Percentiles rank a stretch among this genome's conserved stretches.
phyloP scores from a whole-genome alignment of 1,140 invertebrate species.

The Himalopsyche phryganea region DNA sequence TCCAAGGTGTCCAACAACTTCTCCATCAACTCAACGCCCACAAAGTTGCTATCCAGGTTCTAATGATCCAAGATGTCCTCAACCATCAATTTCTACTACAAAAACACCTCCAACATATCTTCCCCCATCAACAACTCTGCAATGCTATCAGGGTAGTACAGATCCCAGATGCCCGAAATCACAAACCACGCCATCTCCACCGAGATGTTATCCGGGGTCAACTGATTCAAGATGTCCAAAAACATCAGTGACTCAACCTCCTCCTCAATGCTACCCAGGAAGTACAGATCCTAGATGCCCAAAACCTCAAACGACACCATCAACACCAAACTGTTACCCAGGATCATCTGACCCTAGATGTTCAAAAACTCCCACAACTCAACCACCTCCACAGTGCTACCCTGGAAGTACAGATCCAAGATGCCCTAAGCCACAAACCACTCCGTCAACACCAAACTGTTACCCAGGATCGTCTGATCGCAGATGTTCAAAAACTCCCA shows the following conservation, averaged over 20 bases:
- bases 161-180: conserved; percentile 38
- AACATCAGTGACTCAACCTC: conserved; percentile 6
- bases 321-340: conserved; percentile 33
- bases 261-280: conserved; percentile 2
- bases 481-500: conserved; percentile 26
- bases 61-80: conserved; percentile 23
- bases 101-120: too few relatives aligned
- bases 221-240: conserved; percentile 40
- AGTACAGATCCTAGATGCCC: conserved; percentile 5
- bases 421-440: conserved; percentile 34
- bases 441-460: conserved; percentile 44
- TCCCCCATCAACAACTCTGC: conserved; percentile 1
- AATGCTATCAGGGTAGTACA: conserved; percentile 38
- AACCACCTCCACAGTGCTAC: conserved; percentile 30
- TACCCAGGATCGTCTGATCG: conserved; percentile 52
- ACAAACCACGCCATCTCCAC: conserved; percentile 8
- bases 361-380: conserved; percentile 26
- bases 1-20: conserved; percentile 38
- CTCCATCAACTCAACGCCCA: conserved; percentile 27
- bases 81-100: too few relatives aligned
- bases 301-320: conserved; percentile 16
- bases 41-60: conserved; percentile 32
- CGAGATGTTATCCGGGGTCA: conserved; percentile 31
- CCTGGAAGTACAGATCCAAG: conserved; percentile 40
- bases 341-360: conserved; percentile 43